A percentile compares a stretch with the other conserved stretches of the same genome.
phyloP scores from a whole-genome alignment of 2,888 invertebrate species.

The Clepsis dumicolana region DNA sequence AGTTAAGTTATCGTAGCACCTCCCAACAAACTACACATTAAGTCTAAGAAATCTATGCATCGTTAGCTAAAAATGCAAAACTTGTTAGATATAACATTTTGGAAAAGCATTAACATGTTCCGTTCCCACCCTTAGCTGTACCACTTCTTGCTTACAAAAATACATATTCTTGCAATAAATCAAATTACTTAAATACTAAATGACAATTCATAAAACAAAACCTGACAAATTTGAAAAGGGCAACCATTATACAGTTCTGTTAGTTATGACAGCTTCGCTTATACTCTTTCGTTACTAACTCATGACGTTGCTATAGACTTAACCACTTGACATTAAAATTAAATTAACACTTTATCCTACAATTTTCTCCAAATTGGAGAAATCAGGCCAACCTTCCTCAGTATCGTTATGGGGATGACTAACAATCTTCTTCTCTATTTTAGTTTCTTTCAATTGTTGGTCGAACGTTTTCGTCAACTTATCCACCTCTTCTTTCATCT shows the following conservation, averaged over 20 bases:
- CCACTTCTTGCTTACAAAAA: too few relatives aligned
- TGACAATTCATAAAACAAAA: too few relatives aligned
- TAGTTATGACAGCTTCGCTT: background rate
- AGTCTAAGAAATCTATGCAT: background rate
- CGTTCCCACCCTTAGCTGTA: too few relatives aligned
- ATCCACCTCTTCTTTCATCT: background rate
- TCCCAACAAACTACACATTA: background rate
- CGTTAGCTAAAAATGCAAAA: background rate
- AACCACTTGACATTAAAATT: background rate
- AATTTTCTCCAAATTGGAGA: constrained; percentile 74
- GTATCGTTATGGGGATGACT: constrained; percentile 59
- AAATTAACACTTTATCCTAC: constrained; percentile 58
- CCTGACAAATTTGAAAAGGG: too few relatives aligned
- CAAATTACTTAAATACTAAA: too few relatives aligned
- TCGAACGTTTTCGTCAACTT: constrained; percentile 42
- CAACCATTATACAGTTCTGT: background rate
- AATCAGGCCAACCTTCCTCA: constrained; percentile 77
- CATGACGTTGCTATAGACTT: background rate
- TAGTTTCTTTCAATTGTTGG: constrained; percentile 52
- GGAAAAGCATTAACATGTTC: too few relatives aligned
- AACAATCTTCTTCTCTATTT: constrained; percentile 57
- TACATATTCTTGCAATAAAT: too few relatives aligned
- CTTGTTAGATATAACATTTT: background rate
- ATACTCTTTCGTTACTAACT: background rate
- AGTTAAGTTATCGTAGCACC: background rate